These are phyloP conservation scores for Cydia pomonella DNA, from an alignment of 1,140 invertebrate genomes.

Conservation along the genomic window DNA sequence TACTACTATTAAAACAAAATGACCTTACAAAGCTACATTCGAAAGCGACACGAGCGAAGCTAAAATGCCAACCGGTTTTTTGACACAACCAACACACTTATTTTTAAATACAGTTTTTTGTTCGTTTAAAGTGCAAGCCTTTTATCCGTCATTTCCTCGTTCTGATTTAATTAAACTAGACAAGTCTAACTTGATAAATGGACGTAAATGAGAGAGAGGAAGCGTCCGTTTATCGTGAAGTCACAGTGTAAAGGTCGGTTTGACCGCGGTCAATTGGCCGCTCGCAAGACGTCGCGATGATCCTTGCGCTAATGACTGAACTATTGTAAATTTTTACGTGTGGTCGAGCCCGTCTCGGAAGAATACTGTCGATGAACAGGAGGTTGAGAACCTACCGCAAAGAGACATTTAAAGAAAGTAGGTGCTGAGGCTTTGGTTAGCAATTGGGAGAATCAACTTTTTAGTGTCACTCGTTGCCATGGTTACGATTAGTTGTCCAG, in stretches of 20 bases:
- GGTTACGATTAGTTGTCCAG: no score
- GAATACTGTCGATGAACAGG: no score
- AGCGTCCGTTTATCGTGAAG: slow-evolving; percentile 52
- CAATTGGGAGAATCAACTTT: no score
- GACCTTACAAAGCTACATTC: neutral
- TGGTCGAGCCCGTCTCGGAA: neutral
- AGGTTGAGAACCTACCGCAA: no score
- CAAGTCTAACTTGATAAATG: slow-evolving; percentile 20
- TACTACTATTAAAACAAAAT: neutral
- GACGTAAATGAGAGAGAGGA: slow-evolving; percentile 51
- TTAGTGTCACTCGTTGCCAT: no score
- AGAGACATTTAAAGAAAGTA: no score
- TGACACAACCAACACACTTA: neutral
- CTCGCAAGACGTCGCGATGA: neutral
- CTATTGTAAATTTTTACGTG: neutral
- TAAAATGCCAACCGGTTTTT: neutral
- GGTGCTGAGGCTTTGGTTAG: no score
- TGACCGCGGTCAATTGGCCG: slow-evolving; percentile 42
- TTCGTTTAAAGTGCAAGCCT: neutral
- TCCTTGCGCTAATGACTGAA: slow-evolving; percentile 1
- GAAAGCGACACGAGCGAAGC: neutral
- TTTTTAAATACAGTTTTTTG: neutral
- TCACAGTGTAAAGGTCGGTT: slow-evolving; percentile 55
- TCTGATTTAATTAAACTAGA: slow-evolving; percentile 29
- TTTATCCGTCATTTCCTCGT: neutral